Evolutionary conservation across 1,140 invertebrate species (phyloP).

Genomic region (Triops cancriformis): DNA sequence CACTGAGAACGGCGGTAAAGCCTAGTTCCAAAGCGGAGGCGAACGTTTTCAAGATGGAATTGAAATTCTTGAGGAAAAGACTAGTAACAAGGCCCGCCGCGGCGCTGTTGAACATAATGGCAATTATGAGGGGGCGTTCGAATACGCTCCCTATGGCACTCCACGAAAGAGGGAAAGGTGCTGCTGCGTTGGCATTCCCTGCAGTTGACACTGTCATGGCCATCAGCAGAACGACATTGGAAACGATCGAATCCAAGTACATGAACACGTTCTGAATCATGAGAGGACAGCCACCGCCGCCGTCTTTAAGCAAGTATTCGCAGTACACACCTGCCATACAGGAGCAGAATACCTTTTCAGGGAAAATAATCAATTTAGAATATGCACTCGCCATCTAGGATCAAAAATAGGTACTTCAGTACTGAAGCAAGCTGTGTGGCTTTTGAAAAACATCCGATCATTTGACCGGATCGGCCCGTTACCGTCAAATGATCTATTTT

Average conservation of each 20-base stretch:
- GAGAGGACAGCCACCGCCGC: slow-evolving; percentile 59
- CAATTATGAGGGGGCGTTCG: slow-evolving; percentile 55
- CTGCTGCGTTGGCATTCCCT: slow-evolving; percentile 48
- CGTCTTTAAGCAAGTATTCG: slow-evolving; percentile 81
- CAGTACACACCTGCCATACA: slow-evolving; percentile 94
- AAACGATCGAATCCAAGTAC: slow-evolving; percentile 89
- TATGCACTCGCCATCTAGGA: neutral
- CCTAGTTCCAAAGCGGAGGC: slow-evolving; percentile 86
- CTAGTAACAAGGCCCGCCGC: slow-evolving; percentile 86
- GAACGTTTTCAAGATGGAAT: slow-evolving; percentile 94
- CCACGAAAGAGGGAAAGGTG: slow-evolving; percentile 41
- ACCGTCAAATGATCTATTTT: too few species aligned
- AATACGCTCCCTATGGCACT: slow-evolving; percentile 50
- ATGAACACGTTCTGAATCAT: slow-evolving; percentile 94
- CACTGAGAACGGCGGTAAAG: slow-evolving; percentile 82
- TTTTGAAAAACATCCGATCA: too few species aligned
- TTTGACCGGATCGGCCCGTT: too few species aligned
- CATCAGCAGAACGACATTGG: slow-evolving; percentile 62
- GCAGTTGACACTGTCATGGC: slow-evolving; percentile 34
- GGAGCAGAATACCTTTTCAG: slow-evolving; percentile 77
- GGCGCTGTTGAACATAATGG: slow-evolving; percentile 83
- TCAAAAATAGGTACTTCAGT: neutral
- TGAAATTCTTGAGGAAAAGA: slow-evolving; percentile 84
- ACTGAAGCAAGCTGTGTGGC: neutral
- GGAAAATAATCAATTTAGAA: slow-evolving; percentile 31